phyloP scores from a whole-genome alignment of 2,113 vertebrate genomes.

The Dipodomys merriami region DNA sequence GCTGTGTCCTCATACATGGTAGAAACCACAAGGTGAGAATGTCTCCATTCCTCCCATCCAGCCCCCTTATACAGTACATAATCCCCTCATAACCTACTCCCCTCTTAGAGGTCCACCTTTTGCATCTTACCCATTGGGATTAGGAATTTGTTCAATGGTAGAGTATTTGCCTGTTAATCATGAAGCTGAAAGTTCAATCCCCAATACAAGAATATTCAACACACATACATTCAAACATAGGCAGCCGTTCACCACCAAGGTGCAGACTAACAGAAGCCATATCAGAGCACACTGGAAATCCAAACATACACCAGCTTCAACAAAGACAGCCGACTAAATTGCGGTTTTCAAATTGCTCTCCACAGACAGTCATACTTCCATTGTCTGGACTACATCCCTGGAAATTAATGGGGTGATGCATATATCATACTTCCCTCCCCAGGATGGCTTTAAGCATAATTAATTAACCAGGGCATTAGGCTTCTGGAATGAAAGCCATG shows the following conservation, averaged over 20 bases:
- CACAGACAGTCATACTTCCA: not conserved
- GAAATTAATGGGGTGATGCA: not conserved
- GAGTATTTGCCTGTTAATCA: not conserved
- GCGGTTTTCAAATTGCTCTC: not conserved
- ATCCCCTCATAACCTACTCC: too few relatives aligned
- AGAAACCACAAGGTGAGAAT: not conserved
- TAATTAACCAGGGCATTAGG: conserved; percentile 46
- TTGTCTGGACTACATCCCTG: not conserved
- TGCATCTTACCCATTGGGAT: not conserved
- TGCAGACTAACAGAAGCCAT: not conserved
- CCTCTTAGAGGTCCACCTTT: not conserved
- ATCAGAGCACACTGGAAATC: not conserved
- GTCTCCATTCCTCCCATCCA: not conserved
- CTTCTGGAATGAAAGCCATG: not conserved
- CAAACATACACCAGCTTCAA: not conserved
- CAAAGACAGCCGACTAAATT: not conserved
- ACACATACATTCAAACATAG: not conserved
- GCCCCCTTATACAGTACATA: not conserved
- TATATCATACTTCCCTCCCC: not conserved
- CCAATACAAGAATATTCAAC: too few relatives aligned
- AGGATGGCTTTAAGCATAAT: conserved; percentile 36
- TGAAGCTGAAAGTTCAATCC: too few relatives aligned
- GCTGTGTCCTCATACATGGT: not conserved
- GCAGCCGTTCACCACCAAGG: not conserved
- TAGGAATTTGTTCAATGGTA: not conserved